Evolutionary conservation across 2,888 invertebrate species (phyloP), one percentile per base, ranked within the genome.

Genomic region (Aelia acuminata): DNA sequence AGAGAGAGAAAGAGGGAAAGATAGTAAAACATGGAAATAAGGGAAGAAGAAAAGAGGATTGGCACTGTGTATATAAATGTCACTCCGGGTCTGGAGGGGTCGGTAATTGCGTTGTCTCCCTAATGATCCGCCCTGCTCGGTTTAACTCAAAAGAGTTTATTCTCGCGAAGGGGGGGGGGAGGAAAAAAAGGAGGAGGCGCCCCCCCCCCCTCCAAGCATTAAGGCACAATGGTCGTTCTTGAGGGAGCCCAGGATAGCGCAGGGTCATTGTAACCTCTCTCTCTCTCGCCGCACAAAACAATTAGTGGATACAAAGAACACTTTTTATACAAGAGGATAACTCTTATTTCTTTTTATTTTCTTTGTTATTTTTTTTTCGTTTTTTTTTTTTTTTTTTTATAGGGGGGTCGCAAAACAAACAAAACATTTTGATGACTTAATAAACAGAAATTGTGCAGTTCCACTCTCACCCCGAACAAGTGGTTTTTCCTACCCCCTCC

Each of bases 61-160:
- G 47, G 53, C 35, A 47, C 35, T 85, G 53, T 50, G 53, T 49
- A 85, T 85, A 53, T 35, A 85, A 85, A 49, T 47, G 63, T 70
- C 63, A 63, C 26, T 3, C 15, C 15, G 31, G 84, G 31, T 11
- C 43, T 80, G 80, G n/a, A 80, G 87, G 75, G 75, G 26, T 35
- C 50, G 39, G 87, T 87, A 87, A 87, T 87, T 84, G 87, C 31
- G 87, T 87, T 87, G 87, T 87, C 87, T 80, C 26, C 87, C 84
- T 87, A 87, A 87, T 87, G 87, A 87, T 87, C 80, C 48, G 35
- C 35, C 49, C 84, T 49, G 87, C 87, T 84, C 87, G 80, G 84
- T 84, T 87, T 87, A 87, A 87, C 87, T 87, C 84, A 87, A 87
- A 87, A 87, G 87, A 87, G 87, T 87, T 87, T 87, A 87, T 87